phyloP scores from a whole-genome alignment of 2,797 vertebrate species.

The Peromyscus attwateri region DNA sequence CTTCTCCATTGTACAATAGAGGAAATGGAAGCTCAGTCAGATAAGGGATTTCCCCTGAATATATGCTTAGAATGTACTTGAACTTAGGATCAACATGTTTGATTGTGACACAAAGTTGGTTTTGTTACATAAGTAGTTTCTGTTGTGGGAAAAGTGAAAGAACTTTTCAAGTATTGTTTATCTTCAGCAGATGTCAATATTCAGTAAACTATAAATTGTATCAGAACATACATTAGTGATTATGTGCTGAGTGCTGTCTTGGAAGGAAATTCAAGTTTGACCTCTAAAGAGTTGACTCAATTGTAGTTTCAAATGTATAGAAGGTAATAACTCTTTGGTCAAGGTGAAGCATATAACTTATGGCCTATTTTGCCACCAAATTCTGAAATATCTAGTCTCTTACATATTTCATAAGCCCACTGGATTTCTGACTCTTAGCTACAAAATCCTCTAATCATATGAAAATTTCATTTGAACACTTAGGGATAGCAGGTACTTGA shows the following conservation, averaged over 20 bases:
- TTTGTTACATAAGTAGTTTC: not conserved
- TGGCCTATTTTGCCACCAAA: not conserved
- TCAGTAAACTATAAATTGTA: constrained; percentile 32
- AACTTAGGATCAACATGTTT: not conserved
- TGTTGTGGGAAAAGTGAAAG: constrained; percentile 16
- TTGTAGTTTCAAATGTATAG: not conserved
- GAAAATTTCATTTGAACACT: constrained; percentile 1
- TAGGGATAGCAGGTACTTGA: not conserved
- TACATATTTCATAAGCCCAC: constrained; percentile 5
- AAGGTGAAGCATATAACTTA: not conserved
- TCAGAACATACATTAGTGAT: not conserved
- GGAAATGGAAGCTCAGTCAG: not conserved
- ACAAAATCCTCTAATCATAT: constrained; percentile 11
- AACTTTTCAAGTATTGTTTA: constrained; percentile 45
- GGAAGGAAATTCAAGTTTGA: constrained; percentile 18
- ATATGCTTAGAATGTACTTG: not conserved
- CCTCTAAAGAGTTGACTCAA: not conserved
- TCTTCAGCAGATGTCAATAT: constrained; percentile 29
- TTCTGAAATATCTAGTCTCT: not conserved
- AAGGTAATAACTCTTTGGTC: not conserved
- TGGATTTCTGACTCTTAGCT: not conserved
- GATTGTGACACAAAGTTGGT: not conserved
- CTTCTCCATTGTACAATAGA: not conserved
- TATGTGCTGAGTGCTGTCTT: not conserved
- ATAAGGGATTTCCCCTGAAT: not conserved